Evolutionary conservation across 2,113 vertebrate species (phyloP).

Genomic region (Cryptomyrus ogoouensis): DNA sequence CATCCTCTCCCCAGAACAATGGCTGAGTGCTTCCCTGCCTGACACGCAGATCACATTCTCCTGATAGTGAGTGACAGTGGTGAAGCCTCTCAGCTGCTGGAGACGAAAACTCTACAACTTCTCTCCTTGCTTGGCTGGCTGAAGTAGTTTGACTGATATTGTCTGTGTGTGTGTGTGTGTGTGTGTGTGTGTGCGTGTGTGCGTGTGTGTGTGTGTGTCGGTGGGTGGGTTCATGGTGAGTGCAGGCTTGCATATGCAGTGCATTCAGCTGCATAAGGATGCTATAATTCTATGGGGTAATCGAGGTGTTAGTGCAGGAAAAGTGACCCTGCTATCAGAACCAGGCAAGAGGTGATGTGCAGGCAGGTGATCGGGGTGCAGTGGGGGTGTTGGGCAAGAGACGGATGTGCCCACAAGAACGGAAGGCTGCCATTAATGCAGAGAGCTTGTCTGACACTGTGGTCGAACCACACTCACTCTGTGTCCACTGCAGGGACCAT

Average conservation of each 20-base stretch:
- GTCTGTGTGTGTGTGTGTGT: constrained; percentile 2
- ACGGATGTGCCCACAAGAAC: neutral
- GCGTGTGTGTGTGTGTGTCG: neutral
- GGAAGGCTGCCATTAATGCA: neutral
- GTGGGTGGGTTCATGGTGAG: constrained; percentile 32
- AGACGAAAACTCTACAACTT: constrained; percentile 27
- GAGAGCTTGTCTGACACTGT: neutral
- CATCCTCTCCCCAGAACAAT: constrained; percentile 89
- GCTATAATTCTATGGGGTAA: neutral
- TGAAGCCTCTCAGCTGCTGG: constrained; percentile 54
- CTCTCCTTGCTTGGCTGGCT: constrained; percentile 33
- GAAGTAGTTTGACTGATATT: constrained; percentile 18
- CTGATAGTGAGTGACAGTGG: constrained; percentile 71
- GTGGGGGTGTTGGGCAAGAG: neutral
- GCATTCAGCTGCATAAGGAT: neutral
- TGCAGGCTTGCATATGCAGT: neutral
- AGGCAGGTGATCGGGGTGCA: neutral
- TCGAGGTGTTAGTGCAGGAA: neutral
- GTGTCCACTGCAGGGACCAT: neutral
- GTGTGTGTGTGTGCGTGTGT: constrained; percentile 22
- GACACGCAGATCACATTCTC: constrained; percentile 63
- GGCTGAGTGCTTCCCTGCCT: constrained; percentile 76
- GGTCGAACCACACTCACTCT: neutral
- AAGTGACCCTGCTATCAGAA: neutral
- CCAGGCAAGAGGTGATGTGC: neutral